Conservation (phyloP, 2,797 vertebrate species). For the Erethizon dorsatum region DNA sequence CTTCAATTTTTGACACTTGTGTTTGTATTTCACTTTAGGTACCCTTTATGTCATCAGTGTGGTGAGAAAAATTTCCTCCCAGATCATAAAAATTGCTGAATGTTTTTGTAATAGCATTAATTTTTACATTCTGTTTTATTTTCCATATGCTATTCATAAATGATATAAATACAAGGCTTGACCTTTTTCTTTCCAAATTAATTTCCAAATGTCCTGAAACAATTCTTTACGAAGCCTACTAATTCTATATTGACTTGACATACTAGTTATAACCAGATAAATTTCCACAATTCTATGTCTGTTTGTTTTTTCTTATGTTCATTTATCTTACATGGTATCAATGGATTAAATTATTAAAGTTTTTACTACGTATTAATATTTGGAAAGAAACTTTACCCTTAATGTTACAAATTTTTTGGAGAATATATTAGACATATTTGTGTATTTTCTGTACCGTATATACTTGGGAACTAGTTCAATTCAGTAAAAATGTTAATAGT, state of each 20-base stretch:
- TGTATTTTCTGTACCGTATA: neutral
- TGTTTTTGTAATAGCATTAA: neutral
- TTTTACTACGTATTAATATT: neutral
- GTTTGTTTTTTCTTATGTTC: neutral
- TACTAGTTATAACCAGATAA: neutral
- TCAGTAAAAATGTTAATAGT: conserved; percentile 4
- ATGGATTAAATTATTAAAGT: neutral
- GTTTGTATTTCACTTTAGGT: neutral
- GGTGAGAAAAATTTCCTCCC: neutral
- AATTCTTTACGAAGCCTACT: neutral
- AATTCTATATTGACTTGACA: neutral
- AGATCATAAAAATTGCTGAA: neutral
- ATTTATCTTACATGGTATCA: neutral
- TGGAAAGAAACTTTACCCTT: neutral
- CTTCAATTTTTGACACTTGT: neutral
- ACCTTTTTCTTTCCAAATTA: conserved; percentile 48
- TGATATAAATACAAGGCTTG: neutral
- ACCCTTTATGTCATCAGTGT: neutral
- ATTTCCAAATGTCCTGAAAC: conserved; percentile 17
- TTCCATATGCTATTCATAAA: neutral
- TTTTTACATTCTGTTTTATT: neutral
- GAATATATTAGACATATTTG: neutral
- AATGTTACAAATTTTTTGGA: neutral
- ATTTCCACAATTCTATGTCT: neutral
- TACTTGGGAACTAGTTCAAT: neutral